Conservation (phyloP, 2,797 vertebrate genomes). For the Xiphorhynchus erythropygius region DNA sequence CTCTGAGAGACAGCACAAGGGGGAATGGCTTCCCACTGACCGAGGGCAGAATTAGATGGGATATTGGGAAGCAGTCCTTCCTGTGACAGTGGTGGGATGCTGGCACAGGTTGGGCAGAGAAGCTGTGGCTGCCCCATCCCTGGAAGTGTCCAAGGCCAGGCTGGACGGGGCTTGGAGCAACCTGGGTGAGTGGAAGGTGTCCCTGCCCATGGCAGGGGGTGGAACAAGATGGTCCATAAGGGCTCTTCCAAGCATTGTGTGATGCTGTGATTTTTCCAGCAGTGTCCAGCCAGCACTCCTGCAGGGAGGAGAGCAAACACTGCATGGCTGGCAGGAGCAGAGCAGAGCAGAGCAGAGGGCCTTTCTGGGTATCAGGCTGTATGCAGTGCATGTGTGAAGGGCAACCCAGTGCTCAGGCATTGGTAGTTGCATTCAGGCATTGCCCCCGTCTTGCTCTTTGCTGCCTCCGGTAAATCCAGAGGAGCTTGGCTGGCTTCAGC, state of each 20-base stretch:
- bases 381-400: background rate
- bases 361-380: background rate
- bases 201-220: background rate
- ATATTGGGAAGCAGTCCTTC: background rate
- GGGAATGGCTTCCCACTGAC: background rate
- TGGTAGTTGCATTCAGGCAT: background rate
- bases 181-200: accelerated
- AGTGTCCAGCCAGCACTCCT: accelerated
- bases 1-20: background rate
- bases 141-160: background rate
- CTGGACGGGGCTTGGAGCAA: accelerated
- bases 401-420: background rate
- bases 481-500: background rate
- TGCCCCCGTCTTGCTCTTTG: accelerated
- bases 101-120: background rate
- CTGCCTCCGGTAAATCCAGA: background rate
- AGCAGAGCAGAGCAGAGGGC: background rate
- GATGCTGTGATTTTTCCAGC: background rate
- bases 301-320: background rate
- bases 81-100: accelerated
- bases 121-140: background rate
- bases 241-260: too few relatives aligned
- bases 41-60: background rate
- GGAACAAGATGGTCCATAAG: background rate
- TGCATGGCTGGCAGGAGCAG: background rate